phyloP scores from a whole-genome alignment of 2,113 vertebrate species.

The Eudorcas thomsonii region DNA sequence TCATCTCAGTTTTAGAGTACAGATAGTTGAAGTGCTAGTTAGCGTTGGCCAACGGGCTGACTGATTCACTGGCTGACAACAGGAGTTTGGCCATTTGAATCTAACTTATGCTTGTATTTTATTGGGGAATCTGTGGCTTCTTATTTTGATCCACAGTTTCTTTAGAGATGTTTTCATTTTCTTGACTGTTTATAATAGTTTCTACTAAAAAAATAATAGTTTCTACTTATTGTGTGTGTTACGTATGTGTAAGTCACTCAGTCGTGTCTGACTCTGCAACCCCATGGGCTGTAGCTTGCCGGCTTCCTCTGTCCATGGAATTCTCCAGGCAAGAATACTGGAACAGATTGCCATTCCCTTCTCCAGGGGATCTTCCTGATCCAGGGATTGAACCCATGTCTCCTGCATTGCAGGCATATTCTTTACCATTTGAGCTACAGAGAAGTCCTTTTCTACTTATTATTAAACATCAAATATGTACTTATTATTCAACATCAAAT shows the following conservation, averaged over 20 bases:
- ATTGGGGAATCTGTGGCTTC: neutral
- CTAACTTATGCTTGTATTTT: neutral
- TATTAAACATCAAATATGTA: neutral
- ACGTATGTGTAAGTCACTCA: neutral
- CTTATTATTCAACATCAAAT: neutral
- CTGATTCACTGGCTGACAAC: neutral
- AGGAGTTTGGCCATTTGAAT: neutral
- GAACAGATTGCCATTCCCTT: neutral
- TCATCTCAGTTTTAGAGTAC: neutral
- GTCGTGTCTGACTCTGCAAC: neutral
- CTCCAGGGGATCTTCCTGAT: neutral
- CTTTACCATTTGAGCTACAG: neutral
- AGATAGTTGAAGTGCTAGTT: neutral
- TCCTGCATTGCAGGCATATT: neutral
- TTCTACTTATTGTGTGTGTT: neutral
- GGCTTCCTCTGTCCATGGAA: neutral
- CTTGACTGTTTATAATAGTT: neutral
- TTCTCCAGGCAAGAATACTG: neutral
- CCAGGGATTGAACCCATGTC: fast-evolving
- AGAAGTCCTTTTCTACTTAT: neutral
- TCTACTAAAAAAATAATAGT: neutral
- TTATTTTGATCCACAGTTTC: neutral
- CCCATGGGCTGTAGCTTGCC: neutral
- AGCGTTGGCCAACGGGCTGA: neutral
- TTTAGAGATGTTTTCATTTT: neutral